phyloP scores from a whole-genome alignment of 2,113 vertebrate species.

The Podarcis cretensis region DNA sequence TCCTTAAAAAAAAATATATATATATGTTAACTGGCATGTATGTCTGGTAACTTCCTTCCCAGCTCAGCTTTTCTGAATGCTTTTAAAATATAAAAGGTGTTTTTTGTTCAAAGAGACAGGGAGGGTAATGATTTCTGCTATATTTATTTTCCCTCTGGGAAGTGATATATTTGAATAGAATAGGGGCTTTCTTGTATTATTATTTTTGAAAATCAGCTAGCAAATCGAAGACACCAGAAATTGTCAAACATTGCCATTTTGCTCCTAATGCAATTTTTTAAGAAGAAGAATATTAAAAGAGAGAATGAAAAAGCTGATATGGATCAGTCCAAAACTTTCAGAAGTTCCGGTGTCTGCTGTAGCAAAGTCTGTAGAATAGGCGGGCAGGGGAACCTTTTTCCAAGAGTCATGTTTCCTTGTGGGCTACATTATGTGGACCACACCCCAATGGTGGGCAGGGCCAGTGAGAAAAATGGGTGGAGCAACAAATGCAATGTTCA shows the following conservation, averaged over 20 bases:
- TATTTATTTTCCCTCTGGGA: not conserved
- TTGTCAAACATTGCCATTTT: not conserved
- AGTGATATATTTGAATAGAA: not conserved
- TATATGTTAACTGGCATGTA: not conserved
- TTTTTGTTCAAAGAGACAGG: not conserved
- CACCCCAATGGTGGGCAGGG: too few species aligned
- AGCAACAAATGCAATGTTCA: too few species aligned
- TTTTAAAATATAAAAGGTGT: constrained; percentile 19
- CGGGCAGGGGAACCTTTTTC: too few species aligned
- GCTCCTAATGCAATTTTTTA: not conserved
- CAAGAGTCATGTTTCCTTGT: too few species aligned
- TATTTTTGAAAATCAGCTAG: not conserved
- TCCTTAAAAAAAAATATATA: too few species aligned
- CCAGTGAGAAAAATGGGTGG: too few species aligned
- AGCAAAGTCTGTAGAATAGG: not conserved
- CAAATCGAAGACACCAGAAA: not conserved
- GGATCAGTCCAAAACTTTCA: not conserved
- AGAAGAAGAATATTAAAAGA: too few species aligned
- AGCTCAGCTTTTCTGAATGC: not conserved
- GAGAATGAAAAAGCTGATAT: not conserved
- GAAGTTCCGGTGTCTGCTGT: too few species aligned
- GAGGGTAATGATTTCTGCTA: not conserved
- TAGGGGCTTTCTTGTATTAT: not conserved
- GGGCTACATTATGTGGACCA: too few species aligned
- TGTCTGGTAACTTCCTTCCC: not conserved